Percentiles rank a stretch among this genome's conserved stretches.
Evolutionary conservation across 2,888 invertebrate genomes (phyloP).

Genomic region (Celastrina argiolus): DNA sequence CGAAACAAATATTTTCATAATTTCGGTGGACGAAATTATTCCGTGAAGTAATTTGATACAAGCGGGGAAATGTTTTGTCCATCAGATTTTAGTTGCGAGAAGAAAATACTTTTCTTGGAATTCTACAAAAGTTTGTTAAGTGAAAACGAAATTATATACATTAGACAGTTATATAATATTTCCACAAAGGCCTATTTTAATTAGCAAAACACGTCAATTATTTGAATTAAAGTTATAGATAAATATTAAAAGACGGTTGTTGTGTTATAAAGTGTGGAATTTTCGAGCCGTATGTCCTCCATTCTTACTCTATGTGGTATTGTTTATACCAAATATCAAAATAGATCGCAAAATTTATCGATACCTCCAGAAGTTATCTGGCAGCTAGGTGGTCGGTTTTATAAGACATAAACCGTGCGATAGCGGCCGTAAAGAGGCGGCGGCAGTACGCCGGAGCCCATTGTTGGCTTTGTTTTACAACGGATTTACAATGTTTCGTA

Average conservation of each 20-base stretch:
- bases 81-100: neutral
- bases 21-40: neutral
- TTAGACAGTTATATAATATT: too few relatives aligned
- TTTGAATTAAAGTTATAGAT: too few relatives aligned
- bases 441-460: conserved; percentile 5
- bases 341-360: neutral
- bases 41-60: neutral
- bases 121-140: neutral
- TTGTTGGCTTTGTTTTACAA: conserved; percentile 18
- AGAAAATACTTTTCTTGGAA: neutral
- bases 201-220: too few relatives aligned
- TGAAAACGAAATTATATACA: neutral
- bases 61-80: neutral
- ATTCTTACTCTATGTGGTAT: neutral
- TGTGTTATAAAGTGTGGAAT: neutral
- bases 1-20: conserved; percentile 7
- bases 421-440: conserved; percentile 2
- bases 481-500: neutral
- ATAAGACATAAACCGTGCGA: conserved; percentile 3
- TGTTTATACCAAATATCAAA: neutral
- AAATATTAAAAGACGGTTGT: too few relatives aligned
- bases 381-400: neutral
- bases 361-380: neutral
- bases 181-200: too few relatives aligned
- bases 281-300: neutral